These are phyloP conservation scores for Eublepharis macularius DNA, from an alignment of 2,113 vertebrate species.

Conservation along the genomic window DNA sequence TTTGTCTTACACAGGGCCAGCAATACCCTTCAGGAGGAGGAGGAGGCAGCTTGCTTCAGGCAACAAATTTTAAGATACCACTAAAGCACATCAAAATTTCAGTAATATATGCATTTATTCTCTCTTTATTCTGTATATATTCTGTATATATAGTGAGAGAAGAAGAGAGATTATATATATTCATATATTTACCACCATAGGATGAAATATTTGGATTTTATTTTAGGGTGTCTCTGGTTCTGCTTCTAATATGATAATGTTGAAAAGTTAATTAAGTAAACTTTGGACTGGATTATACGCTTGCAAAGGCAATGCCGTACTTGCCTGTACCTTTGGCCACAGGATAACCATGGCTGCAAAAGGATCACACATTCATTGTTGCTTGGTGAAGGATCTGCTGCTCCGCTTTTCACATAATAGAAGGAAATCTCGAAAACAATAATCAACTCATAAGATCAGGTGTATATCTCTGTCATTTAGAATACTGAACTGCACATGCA, in stretches of 20 bases:
- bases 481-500: conserved; percentile 28
- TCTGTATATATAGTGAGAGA: too few relatives aligned
- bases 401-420: conserved; percentile 34
- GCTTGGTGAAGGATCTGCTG: conserved; percentile 53
- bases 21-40: neutral
- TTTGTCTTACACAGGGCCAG: neutral
- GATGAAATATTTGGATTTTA: neutral
- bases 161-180: too few relatives aligned
- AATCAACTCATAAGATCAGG: conserved; percentile 40
- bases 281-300: too few relatives aligned
- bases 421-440: conserved; percentile 55
- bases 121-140: too few relatives aligned
- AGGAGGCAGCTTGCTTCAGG: neutral
- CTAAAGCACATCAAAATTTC: neutral
- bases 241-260: neutral
- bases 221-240: neutral
- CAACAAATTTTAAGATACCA: neutral
- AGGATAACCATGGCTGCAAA: conserved; percentile 57
- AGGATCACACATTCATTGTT: conserved; percentile 52
- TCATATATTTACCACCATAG: neutral
- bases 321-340: conserved; percentile 50
- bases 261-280: too few relatives aligned
- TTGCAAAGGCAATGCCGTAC: conserved; percentile 32
- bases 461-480: conserved; percentile 7
- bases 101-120: neutral